These are phyloP conservation scores for Scaptomyza hsui DNA, from an alignment of 1,140 invertebrate genomes.

Conservation along the genomic window DNA sequence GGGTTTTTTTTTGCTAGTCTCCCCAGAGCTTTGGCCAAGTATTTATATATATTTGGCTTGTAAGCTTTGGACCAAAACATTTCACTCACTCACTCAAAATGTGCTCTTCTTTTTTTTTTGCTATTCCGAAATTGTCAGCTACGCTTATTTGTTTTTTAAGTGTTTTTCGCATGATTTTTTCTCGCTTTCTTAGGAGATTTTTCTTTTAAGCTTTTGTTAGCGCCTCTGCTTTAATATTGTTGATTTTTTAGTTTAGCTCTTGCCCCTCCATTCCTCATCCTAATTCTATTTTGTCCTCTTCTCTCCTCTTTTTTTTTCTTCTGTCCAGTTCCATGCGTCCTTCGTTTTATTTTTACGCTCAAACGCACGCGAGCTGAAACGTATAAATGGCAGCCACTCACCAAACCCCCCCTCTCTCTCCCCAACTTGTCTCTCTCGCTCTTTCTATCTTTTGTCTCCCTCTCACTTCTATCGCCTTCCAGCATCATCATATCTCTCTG, in stretches of 20 bases:
- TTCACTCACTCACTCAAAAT: conserved; percentile 27
- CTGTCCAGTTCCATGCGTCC: conserved; percentile 43
- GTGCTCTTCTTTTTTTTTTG: not conserved
- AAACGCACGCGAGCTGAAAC: conserved; percentile 80
- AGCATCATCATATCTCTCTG: conserved; percentile 57
- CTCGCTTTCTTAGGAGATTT: conserved; percentile 28
- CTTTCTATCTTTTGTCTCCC: not conserved
- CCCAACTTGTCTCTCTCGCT: not conserved
- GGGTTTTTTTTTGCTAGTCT: conserved; percentile 37
- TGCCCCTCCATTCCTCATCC: not conserved
- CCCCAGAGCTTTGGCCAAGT: conserved; percentile 33
- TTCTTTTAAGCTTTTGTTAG: conserved; percentile 32
- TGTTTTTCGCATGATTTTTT: conserved; percentile 67
- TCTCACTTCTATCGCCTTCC: conserved; percentile 29
- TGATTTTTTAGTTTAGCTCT: conserved; percentile 64
- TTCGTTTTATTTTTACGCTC: conserved; percentile 80
- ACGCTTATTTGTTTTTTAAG: conserved; percentile 69
- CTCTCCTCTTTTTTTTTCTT: not conserved
- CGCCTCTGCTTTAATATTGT: conserved; percentile 73
- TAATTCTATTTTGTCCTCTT: conserved; percentile 14
- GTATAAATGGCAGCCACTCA: conserved; percentile 73
- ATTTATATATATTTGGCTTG: conserved; percentile 28
- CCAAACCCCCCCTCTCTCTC: not conserved
- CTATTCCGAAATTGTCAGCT: conserved; percentile 23
- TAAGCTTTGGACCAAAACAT: conserved; percentile 29